Conservation (phyloP, 92 coral and sea anemone genomes). For the Ricordea florida region DNA sequence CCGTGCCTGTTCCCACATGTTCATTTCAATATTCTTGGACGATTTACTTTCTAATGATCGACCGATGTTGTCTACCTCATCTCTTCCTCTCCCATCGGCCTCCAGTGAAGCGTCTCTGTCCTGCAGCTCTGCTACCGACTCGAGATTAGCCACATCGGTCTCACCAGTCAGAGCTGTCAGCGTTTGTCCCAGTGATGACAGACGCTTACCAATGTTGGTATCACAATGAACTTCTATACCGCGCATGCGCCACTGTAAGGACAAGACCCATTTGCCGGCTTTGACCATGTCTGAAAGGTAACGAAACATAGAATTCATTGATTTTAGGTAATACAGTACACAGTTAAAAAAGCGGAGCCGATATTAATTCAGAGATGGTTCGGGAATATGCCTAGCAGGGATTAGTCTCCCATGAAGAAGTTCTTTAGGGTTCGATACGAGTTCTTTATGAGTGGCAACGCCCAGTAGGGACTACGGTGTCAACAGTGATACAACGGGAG, state of each 20-base stretch:
- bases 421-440: too few relatives aligned
- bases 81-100: slow-evolving; percentile 24
- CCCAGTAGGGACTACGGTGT: too few relatives aligned
- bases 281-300: slow-evolving; percentile 68
- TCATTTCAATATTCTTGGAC: slow-evolving; percentile 81
- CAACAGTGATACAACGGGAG: too few relatives aligned
- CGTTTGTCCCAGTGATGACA: slow-evolving; percentile 90
- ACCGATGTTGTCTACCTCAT: slow-evolving; percentile 52
- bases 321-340: too few relatives aligned
- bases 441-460: too few relatives aligned
- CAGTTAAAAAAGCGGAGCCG: too few relatives aligned
- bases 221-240: slow-evolving; percentile 93
- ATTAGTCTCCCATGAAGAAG: too few relatives aligned
- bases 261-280: slow-evolving; percentile 98
- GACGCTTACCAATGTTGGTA: slow-evolving; percentile 91
- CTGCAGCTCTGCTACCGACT: slow-evolving; percentile 89
- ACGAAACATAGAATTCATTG: too few relatives aligned
- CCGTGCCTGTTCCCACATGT: slow-evolving; percentile 97
- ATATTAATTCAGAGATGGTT: too few relatives aligned
- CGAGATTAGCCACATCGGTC: slow-evolving; percentile 93
- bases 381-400: too few relatives aligned
- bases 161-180: slow-evolving; percentile 95
- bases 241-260: slow-evolving; percentile 97
- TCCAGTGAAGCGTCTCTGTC: slow-evolving; percentile 65
- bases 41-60: background rate